Evolutionary conservation across 2,113 vertebrate genomes (phyloP).

Genomic region (Leptosomus discolor): DNA sequence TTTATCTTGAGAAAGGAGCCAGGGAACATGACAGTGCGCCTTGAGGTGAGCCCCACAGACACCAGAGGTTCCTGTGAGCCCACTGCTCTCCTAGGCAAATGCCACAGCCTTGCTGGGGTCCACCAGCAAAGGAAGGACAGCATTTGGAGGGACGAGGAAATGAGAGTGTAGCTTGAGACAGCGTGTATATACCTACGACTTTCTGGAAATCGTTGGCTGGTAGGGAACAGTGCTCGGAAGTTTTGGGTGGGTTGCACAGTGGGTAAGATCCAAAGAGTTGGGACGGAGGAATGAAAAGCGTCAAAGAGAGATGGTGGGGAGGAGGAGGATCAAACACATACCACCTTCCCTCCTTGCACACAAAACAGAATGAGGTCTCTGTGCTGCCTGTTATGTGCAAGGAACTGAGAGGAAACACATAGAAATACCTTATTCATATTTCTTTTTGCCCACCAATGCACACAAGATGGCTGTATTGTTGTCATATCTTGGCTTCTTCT

Average conservation of each 20-base stretch:
- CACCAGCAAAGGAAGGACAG: background rate
- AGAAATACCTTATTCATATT: background rate
- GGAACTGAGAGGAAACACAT: background rate
- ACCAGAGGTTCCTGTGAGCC: background rate
- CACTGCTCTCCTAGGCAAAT: background rate
- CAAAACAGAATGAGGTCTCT: background rate
- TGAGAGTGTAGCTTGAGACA: background rate
- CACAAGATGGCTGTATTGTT: background rate
- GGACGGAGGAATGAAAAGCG: background rate
- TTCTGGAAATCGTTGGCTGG: background rate
- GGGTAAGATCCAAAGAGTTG: background rate
- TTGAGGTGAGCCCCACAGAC: rapidly evolving
- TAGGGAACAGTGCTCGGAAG: background rate
- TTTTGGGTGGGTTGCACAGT: background rate
- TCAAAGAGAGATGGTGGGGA: background rate
- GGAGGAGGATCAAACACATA: background rate
- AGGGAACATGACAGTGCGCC: rapidly evolving
- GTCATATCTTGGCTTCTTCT: background rate
- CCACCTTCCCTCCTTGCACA: background rate
- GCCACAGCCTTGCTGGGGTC: background rate
- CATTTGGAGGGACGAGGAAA: background rate
- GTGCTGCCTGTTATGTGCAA: background rate
- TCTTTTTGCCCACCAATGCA: background rate
- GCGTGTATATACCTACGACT: rapidly evolving
- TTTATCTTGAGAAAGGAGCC: background rate